These are phyloP conservation scores for Copidosoma floridanum DNA, from an alignment of 1,140 invertebrate species.

Conservation along the genomic window DNA sequence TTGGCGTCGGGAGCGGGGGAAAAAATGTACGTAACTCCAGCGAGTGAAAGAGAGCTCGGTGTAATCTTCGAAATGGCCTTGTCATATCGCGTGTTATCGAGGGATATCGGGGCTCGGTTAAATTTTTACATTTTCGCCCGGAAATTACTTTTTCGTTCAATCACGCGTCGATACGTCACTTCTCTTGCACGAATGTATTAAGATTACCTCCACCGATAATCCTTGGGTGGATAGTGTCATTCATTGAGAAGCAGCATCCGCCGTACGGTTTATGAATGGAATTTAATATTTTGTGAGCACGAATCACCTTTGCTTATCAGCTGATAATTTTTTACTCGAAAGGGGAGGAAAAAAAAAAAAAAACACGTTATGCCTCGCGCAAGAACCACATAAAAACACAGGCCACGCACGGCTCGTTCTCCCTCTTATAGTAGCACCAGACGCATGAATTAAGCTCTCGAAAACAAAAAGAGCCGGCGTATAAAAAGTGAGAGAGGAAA, in stretches of 20 bases:
- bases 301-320: not conserved
- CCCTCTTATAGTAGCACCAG: conserved; percentile 1
- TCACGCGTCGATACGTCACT: not conserved
- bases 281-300: too few species aligned
- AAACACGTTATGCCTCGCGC: not conserved
- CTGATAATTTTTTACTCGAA: conserved; percentile 3
- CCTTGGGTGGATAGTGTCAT: too few species aligned
- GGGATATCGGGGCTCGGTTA: too few species aligned
- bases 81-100: not conserved
- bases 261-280: too few species aligned
- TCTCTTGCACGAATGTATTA: not conserved
- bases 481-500: not conserved
- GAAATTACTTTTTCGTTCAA: too few species aligned
- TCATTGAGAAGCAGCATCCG: too few species aligned
- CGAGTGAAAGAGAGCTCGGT: not conserved
- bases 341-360: not conserved
- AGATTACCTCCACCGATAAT: too few species aligned
- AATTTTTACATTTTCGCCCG: too few species aligned
- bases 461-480: not conserved
- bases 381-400: not conserved
- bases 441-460: conserved; percentile 15
- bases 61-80: conserved; percentile 9
- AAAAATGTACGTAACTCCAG: not conserved
- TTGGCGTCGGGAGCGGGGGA: too few species aligned
- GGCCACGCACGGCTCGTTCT: not conserved